A percentile compares a stretch with the other conserved stretches of the same genome.
Evolutionary conservation across 2,113 vertebrate genomes (phyloP).

Genomic region (Xiphorhynchus elegans): DNA sequence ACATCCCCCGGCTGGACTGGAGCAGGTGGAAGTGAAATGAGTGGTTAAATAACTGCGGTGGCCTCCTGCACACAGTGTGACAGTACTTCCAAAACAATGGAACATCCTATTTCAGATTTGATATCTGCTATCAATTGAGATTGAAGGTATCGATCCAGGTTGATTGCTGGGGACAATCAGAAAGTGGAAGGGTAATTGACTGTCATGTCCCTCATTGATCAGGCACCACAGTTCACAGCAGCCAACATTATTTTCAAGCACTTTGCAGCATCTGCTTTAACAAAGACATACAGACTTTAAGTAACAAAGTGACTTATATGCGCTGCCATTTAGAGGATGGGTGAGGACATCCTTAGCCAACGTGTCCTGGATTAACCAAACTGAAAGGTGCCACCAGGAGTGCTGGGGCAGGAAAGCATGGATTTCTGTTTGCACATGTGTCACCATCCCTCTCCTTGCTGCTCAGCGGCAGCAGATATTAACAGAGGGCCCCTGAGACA

Average conservation of each 20-base stretch:
- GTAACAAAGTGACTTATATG: conserved; percentile 52
- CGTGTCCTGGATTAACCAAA: background rate
- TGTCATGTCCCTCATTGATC: conserved; percentile 71
- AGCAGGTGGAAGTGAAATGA: background rate
- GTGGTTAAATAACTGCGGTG: background rate
- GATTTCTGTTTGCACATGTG: background rate
- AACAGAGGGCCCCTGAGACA: background rate
- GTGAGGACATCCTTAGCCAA: conserved; percentile 22
- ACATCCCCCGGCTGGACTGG: fast-evolving
- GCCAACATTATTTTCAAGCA: conserved; percentile 65
- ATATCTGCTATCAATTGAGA: conserved; percentile 67
- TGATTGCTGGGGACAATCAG: conserved; percentile 74
- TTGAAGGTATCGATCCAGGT: conserved; percentile 71
- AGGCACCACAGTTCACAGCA: conserved; percentile 40
- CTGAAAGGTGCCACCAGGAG: background rate
- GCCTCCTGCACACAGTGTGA: background rate
- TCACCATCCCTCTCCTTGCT: background rate
- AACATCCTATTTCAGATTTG: conserved; percentile 26
- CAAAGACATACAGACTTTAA: conserved; percentile 53
- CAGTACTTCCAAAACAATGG: background rate
- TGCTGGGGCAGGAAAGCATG: background rate
- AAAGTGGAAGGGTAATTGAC: conserved; percentile 75
- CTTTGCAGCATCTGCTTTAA: conserved; percentile 67
- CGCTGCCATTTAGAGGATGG: conserved; percentile 24
- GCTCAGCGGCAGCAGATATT: background rate